Evolutionary conservation across 2,888 invertebrate species (phyloP), one percentile per base, ranked within the genome.

Genomic region (Orthonychiurus folsomi): DNA sequence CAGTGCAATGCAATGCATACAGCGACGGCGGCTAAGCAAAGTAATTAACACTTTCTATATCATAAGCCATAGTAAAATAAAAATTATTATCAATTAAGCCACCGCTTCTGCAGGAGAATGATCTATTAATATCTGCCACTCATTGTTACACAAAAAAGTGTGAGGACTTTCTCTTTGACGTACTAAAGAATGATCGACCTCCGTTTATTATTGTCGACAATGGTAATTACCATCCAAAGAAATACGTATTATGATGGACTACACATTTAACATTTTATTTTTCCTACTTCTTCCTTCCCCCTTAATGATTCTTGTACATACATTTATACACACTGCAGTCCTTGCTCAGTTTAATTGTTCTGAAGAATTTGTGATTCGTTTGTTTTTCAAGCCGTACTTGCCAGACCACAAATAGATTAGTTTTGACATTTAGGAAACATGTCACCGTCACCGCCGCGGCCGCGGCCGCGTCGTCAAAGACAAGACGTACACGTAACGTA

Each of bases 1-100:
- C 9, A 9, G 37, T 15, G 37, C 5, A 37, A 37, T 9, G 15
- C 37, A 9, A 9, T 5, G 37, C 9, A 9, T 37, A 5, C 15
- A 15, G 5, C 9, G 15, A 37, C 37, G 37, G 15, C 5, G 37
- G 9, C 37, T 9, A 37, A 37, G 37, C 37, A 37, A 37, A 37
- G 37, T 37, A 37, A 37, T 37, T 37, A 37, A 37, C 37, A 37
- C 37, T 37, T 37, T 37, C 37, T 37, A 37, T n/a, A n/a, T n/a
- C n/a, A n/a, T n/a, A n/a, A n/a, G n/a, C n/a, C n/a, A n/a, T n/a
- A n/a, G 9, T 15, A 37, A 15, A 5, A 37, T 37, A 9, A 37
- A 37, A 9, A 37, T 37, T 37, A 37, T 37, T 37, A 37, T 37
- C 37, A 37, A 37, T 37, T 37, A 37, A 37, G 37, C 37, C 37